Evolutionary conservation across 2,888 invertebrate species (phyloP), one percentile per base, ranked within the genome.

Genomic region (Chydorus sphaericus): DNA sequence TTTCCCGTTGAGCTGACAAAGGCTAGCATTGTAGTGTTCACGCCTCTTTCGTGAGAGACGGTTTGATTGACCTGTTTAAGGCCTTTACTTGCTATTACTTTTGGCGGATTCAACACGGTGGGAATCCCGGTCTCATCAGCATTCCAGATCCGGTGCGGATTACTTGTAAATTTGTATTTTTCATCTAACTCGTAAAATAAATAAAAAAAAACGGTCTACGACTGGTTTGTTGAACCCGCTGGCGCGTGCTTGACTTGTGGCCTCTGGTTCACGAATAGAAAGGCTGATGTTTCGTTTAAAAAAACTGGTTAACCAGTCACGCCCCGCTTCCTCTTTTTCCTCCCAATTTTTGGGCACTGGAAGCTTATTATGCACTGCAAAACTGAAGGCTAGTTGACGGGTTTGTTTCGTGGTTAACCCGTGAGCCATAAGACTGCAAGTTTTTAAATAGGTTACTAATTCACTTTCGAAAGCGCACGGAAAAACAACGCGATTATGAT

Each of bases 181-280:
- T n/a, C n/a, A n/a, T n/a, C n/a, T n/a, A n/a, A n/a, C n/a, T n/a
- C n/a, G n/a, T n/a, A n/a, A n/a, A n/a, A n/a, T n/a, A n/a, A n/a
- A n/a, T n/a, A n/a, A n/a, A n/a, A n/a, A n/a, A n/a, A n/a, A n/a
- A n/a, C n/a, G n/a, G 11, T 18, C 29, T 14, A 31, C 55, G 33
- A 55, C 23, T 26, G 33, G 4, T 14, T 37, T 18, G 50, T 50
- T 55, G 14, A 55, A 48, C n/a, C 55, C 31, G 16, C 49, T 23
- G 30, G 49, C 55, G 49, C 49, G 30, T 29, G 55, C 55, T 49
- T 49, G 55, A 31, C 49, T 50, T 2, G 55, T 55, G 28, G 49
- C 28, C 38, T 48, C 55, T 55, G 55, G 50, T 11, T 28, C 33
- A 33, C 50, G 16, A 16, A 48, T 33, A 33, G 36, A 55, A 30